These are phyloP conservation scores for Tinamus major DNA, from an alignment of 2,797 vertebrate species.

Conservation along the genomic window DNA sequence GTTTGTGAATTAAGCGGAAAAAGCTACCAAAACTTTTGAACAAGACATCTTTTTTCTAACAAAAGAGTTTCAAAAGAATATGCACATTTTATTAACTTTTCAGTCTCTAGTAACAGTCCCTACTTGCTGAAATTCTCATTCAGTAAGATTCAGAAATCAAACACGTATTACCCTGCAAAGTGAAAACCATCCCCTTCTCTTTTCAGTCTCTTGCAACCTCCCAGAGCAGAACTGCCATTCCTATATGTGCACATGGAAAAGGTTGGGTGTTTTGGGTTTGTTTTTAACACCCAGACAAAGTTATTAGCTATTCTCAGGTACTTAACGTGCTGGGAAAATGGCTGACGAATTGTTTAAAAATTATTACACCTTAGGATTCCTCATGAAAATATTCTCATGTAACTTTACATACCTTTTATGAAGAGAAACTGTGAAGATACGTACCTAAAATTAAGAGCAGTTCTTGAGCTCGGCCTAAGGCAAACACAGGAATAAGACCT, in stretches of 20 bases:
- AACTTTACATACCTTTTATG: neutral
- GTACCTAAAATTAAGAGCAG: constrained; percentile 94
- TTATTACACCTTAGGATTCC: neutral
- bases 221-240: neutral
- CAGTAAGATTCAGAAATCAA: neutral
- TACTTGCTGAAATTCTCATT: neutral
- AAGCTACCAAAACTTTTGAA: neutral
- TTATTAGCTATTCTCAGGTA: neutral
- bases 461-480: constrained; percentile 93
- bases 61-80: neutral
- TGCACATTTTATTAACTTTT: neutral
- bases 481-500: constrained; percentile 88
- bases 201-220: neutral
- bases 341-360: neutral
- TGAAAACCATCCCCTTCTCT: neutral
- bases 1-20: neutral
- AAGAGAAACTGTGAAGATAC: neutral
- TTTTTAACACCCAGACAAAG: neutral
- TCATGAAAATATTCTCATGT: neutral
- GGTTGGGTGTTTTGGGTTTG: neutral
- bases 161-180: neutral
- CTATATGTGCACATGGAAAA: neutral
- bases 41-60: neutral
- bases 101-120: neutral
- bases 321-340: neutral